Conservation (phyloP, 92 coral and sea anemone genomes). For the Phenganax stokvisi region DNA sequence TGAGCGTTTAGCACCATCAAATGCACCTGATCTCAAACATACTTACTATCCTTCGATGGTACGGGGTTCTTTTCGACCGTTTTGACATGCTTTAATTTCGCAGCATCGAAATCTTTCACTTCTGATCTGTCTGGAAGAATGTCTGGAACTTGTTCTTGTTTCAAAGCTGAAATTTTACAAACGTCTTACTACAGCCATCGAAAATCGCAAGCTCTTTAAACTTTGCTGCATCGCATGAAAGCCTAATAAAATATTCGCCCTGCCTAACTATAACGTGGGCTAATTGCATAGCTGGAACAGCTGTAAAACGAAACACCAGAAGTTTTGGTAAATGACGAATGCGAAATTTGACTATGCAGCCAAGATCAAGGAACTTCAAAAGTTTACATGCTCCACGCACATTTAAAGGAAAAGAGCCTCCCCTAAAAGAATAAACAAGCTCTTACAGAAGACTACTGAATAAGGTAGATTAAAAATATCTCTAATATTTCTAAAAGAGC, state of each 20-base stretch:
- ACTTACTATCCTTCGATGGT: slow-evolving; percentile 66
- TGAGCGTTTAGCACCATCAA: neutral
- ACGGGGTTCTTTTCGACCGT: slow-evolving; percentile 67
- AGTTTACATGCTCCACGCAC: too few relatives aligned
- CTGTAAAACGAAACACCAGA: too few relatives aligned
- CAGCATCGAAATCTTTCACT: slow-evolving; percentile 55
- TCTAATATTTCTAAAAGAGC: too few relatives aligned
- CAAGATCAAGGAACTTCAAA: too few relatives aligned
- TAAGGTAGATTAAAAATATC: too few relatives aligned
- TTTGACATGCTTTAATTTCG: slow-evolving; percentile 69
- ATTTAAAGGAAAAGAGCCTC: too few relatives aligned
- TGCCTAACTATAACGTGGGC: too few relatives aligned
- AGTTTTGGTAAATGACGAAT: too few relatives aligned
- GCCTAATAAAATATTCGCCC: neutral
- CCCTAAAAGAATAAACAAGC: too few relatives aligned
- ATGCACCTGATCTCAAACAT: neutral
- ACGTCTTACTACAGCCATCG: neutral
- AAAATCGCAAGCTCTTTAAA: neutral
- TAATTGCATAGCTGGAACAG: too few relatives aligned
- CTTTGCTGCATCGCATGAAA: neutral
- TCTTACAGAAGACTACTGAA: too few relatives aligned
- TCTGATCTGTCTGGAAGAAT: slow-evolving; percentile 65
- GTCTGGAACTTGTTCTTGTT: slow-evolving; percentile 78
- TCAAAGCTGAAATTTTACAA: slow-evolving; percentile 49
- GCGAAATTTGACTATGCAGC: too few relatives aligned